Conservation (phyloP, 2,797 vertebrate genomes). For the Alca torda region DNA sequence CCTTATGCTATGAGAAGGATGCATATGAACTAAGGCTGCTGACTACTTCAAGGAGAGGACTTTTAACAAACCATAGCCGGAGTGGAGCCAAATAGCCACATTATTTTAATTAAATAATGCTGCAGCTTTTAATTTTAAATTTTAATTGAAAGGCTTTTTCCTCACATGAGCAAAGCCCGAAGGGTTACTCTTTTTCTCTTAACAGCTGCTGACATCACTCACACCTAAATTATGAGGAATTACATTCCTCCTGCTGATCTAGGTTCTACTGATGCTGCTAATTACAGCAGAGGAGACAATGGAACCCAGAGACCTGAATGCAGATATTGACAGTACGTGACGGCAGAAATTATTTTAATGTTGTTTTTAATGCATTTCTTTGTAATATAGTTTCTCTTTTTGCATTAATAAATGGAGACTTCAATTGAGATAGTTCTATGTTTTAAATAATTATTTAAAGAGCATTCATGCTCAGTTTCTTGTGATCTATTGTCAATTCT, state of each 20-base stretch:
- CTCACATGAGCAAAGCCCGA: background rate
- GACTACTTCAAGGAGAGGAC: background rate
- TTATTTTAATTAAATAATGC: conserved; percentile 37
- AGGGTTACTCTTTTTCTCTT: background rate
- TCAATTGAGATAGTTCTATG: background rate
- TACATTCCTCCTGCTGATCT: background rate
- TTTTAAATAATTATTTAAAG: background rate
- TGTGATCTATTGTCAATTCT: background rate
- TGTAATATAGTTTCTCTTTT: background rate
- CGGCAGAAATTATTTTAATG: background rate
- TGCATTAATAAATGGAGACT: background rate
- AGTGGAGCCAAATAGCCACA: background rate
- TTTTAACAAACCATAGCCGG: background rate
- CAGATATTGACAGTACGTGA: background rate
- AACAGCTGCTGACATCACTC: background rate
- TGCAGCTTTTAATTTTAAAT: conserved; percentile 40
- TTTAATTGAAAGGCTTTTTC: conserved; percentile 29
- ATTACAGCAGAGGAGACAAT: background rate
- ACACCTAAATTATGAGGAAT: background rate
- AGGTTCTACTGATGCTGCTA: background rate
- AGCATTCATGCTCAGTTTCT: background rate
- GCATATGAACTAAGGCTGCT: background rate
- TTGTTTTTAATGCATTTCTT: background rate
- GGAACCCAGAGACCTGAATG: background rate
- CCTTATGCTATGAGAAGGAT: background rate